Evolutionary conservation across 2,888 invertebrate genomes (phyloP), one percentile per base, ranked within the genome.

Genomic region (Zaprionus bogoriensis): DNA sequence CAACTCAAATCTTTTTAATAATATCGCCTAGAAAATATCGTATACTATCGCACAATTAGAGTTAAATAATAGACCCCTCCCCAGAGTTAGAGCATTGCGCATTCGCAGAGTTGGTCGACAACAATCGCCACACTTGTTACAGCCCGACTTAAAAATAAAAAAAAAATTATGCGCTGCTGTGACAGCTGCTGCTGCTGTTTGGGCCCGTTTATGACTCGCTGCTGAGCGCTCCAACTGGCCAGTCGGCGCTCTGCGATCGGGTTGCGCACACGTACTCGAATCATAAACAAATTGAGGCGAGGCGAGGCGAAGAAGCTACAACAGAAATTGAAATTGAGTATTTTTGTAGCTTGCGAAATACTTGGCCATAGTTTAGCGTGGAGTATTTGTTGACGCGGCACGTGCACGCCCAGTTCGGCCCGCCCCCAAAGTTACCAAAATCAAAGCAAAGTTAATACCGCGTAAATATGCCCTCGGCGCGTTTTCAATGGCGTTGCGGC

Each of bases 391-490:
- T 32, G 44, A 48, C 22, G 20, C 25, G 14, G 47, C 41, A 42
- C 52, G 60, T 22, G 60, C 51, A 28, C 39, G 17, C 2, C 23
- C 32, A 17, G 14, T 14, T 36, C 6, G 17, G n/a, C 17, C 17
- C 17, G 7, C 9, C 3, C 7, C 17, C 32, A 36, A 17, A 36
- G 32, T n/a, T 36, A 12, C 32, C 17, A 17, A n/a, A n/a, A n/a
- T n/a, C 14, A 36, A 14, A 17, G 32, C 9, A 32, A n/a, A n/a
- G n/a, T n/a, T n/a, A n/a, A n/a, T 32, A 32, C 6, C 6, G 25
- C 25, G 7, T 2, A 2, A 76, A 67, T 62, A 89, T 89, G 89
- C 90, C 90, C 55, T 87, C 89, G 25, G 74, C 82, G 76, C 87
- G 90, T 14, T 88, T 87, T 55, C 77, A 87, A 60, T 79, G 85